These are phyloP conservation scores for Protonibea diacanthus DNA, from an alignment of 2,797 vertebrate species.

Conservation along the genomic window DNA sequence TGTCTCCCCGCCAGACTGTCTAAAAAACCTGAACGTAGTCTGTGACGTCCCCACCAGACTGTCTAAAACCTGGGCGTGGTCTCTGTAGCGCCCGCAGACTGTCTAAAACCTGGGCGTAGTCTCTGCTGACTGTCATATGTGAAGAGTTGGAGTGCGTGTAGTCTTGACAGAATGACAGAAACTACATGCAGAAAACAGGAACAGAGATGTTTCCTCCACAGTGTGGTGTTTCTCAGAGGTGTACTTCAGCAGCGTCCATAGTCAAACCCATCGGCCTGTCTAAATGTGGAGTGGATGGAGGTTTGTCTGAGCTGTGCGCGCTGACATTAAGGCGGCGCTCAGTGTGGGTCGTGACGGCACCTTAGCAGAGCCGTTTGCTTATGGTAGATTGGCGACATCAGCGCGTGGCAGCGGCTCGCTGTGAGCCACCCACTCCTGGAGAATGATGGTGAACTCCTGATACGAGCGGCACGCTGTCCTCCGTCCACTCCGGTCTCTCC, in stretches of 20 bases:
- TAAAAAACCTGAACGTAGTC: too few relatives aligned
- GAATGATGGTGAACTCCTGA: constrained; percentile 84
- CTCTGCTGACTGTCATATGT: too few relatives aligned
- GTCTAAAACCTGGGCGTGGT: too few relatives aligned
- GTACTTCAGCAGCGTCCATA: not conserved
- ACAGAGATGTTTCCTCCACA: not conserved
- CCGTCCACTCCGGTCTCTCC: constrained; percentile 73
- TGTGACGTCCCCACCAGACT: too few relatives aligned
- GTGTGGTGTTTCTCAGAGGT: not conserved
- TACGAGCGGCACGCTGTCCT: constrained; percentile 66
- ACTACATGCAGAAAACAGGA: not conserved
- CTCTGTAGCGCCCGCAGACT: too few relatives aligned
- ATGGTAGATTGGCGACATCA: too few relatives aligned
- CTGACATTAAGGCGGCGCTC: constrained; percentile 32
- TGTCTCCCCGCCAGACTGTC: not conserved
- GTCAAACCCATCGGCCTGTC: not conserved
- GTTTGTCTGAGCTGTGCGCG: constrained; percentile 24
- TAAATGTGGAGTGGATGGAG: constrained; percentile 21
- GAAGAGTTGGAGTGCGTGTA: too few relatives aligned
- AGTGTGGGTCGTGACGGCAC: constrained; percentile 30
- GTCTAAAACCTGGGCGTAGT: too few relatives aligned
- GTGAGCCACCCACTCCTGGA: constrained; percentile 54
- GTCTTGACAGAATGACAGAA: too few relatives aligned
- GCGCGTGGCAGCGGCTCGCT: constrained; percentile 15
- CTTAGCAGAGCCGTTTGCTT: constrained; percentile 27